Percentiles rank a stretch among this genome's conserved stretches.
Evolutionary conservation across 2,113 vertebrate species (phyloP).

Genomic region (Gavialis gangeticus): DNA sequence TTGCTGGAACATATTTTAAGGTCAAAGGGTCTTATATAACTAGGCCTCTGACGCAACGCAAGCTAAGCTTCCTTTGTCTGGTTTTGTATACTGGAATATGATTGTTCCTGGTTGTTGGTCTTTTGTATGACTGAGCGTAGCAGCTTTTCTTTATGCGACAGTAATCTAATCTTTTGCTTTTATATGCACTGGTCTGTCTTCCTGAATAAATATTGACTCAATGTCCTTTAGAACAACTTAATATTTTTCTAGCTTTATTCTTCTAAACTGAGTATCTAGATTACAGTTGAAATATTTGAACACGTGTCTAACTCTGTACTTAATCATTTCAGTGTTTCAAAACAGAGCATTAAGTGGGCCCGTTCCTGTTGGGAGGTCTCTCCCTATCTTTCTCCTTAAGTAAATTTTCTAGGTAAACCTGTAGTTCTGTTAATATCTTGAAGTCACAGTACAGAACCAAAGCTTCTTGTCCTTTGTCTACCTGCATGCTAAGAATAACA

Average conservation of each 20-base stretch:
- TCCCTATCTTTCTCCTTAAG: no score
- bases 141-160: fast-evolving
- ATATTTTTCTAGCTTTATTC: background rate
- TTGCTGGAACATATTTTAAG: background rate
- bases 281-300: background rate
- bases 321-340: background rate
- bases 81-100: background rate
- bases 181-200: fast-evolving
- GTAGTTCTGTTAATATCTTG: background rate
- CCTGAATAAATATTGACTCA: background rate
- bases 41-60: background rate
- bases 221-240: background rate
- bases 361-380: background rate
- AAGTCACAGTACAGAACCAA: fast-evolving
- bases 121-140: background rate
- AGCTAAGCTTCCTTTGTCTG: background rate
- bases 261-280: background rate
- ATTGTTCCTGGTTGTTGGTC: background rate
- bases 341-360: background rate
- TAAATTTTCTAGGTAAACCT: background rate
- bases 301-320: background rate
- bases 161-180: background rate
- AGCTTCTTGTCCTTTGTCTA: background rate
- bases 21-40: background rate
- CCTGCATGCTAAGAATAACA: background rate